Percentiles rank a stretch among this genome's conserved stretches.
Evolutionary conservation across 2,797 vertebrate genomes (phyloP).

Genomic region (Oreonectes daqikongensis): DNA sequence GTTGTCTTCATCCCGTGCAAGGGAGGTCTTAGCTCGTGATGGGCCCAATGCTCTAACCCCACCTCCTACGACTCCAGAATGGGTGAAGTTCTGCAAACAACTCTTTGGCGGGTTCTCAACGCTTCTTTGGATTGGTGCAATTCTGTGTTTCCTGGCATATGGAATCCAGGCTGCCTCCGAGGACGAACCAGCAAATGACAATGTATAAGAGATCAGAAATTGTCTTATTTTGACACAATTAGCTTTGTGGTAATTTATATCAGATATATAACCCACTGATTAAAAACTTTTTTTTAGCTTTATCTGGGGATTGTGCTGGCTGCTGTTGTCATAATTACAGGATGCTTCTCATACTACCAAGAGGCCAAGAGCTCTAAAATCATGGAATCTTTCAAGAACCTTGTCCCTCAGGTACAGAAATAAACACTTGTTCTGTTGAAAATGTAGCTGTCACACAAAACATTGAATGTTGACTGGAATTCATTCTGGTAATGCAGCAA

Average conservation of each 20-base stretch:
- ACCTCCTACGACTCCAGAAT: constrained; percentile 94
- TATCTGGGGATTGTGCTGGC: constrained; percentile 87
- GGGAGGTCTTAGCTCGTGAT: constrained; percentile 89
- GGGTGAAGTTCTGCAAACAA: constrained; percentile 96
- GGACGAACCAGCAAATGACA: constrained; percentile 85
- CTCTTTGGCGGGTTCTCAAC: constrained; percentile 96
- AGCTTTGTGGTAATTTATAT: too few relatives aligned
- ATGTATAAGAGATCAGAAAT: constrained; percentile 72
- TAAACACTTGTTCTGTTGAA: not conserved
- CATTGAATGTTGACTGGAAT: not conserved
- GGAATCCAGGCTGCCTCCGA: constrained; percentile 84
- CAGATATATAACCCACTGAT: not conserved
- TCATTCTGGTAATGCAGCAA: constrained; percentile 78
- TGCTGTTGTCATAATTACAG: constrained; percentile 89
- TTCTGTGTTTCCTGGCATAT: constrained; percentile 91
- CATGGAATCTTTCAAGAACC: constrained; percentile 65
- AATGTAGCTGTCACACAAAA: not conserved
- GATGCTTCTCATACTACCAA: constrained; percentile 92
- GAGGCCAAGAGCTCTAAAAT: constrained; percentile 63
- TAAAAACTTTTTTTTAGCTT: constrained; percentile 69
- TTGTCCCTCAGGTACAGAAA: constrained; percentile 84
- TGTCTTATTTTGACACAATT: not conserved
- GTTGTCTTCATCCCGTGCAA: constrained; percentile 81
- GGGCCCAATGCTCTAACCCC: constrained; percentile 93
- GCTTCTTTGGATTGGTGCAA: constrained; percentile 93